These are phyloP conservation scores for Nycticorax nycticorax DNA, from an alignment of 2,113 vertebrate genomes.

Conservation along the genomic window DNA sequence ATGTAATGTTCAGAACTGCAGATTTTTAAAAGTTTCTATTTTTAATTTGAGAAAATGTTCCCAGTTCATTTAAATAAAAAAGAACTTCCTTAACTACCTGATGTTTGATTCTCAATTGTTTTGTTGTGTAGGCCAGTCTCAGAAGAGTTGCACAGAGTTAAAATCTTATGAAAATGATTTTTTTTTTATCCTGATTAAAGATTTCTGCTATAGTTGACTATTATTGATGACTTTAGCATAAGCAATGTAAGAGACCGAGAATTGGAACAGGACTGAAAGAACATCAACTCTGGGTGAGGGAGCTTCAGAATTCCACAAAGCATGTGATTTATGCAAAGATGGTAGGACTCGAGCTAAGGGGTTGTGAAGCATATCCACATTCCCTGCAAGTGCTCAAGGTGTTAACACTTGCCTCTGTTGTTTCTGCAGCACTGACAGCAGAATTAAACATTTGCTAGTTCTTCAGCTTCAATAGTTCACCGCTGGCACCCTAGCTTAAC, in stretches of 20 bases:
- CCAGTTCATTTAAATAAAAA: conserved; percentile 67
- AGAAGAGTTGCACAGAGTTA: background rate
- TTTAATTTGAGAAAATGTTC: conserved; percentile 61
- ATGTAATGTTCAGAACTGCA: conserved; percentile 53
- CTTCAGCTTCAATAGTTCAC: background rate
- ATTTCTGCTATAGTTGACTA: background rate
- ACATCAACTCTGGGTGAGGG: background rate
- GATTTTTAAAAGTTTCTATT: conserved; percentile 66
- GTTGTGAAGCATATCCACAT: background rate
- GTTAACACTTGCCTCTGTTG: background rate
- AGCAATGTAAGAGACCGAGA: background rate
- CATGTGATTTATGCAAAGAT: background rate
- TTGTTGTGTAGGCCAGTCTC: background rate
- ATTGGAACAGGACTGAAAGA: background rate
- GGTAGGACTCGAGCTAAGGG: background rate
- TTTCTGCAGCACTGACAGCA: background rate
- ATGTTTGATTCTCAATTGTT: background rate
- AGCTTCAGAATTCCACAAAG: background rate
- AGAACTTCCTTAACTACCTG: conserved; percentile 27
- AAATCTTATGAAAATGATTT: background rate
- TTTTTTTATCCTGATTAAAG: background rate
- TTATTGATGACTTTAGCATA: background rate
- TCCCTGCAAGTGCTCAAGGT: background rate
- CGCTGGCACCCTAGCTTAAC: background rate
- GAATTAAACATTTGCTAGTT: background rate